Percentiles rank a stretch among this genome's conserved stretches.
Evolutionary conservation across 2,797 vertebrate species (phyloP).

Genomic region (Leptodactylus fallax): DNA sequence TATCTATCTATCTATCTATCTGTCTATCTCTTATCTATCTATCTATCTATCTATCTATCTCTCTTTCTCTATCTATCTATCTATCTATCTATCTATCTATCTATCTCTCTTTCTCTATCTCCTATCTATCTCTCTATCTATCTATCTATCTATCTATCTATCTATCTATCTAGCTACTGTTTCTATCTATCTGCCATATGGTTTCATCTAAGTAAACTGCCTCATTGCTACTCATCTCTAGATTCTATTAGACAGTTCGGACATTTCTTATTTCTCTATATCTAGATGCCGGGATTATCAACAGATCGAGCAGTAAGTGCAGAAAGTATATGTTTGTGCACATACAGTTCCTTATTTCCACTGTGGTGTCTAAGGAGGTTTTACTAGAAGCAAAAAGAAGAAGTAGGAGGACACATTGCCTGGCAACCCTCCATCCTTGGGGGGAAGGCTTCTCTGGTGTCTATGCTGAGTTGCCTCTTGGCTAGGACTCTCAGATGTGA

Average conservation of each 20-base stretch:
- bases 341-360: neutral
- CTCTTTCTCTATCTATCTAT: neutral
- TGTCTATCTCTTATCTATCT: neutral
- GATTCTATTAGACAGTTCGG: neutral
- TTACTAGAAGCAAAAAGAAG: neutral
- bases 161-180: too few relatives aligned
- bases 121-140: neutral
- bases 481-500: neutral
- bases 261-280: neutral
- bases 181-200: too few relatives aligned
- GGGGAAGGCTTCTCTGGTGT: too few relatives aligned
- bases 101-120: neutral
- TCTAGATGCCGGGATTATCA: neutral
- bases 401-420: neutral
- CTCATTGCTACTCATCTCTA: too few relatives aligned
- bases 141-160: too few relatives aligned
- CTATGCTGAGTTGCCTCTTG: neutral
- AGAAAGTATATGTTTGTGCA: neutral
- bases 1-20: neutral
- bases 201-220: too few relatives aligned
- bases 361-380: neutral
- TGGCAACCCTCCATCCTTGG: neutral
- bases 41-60: neutral
- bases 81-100: neutral
- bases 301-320: neutral